phyloP scores from a whole-genome alignment of 1,140 invertebrate species.

The Cataglyphis hispanica region DNA sequence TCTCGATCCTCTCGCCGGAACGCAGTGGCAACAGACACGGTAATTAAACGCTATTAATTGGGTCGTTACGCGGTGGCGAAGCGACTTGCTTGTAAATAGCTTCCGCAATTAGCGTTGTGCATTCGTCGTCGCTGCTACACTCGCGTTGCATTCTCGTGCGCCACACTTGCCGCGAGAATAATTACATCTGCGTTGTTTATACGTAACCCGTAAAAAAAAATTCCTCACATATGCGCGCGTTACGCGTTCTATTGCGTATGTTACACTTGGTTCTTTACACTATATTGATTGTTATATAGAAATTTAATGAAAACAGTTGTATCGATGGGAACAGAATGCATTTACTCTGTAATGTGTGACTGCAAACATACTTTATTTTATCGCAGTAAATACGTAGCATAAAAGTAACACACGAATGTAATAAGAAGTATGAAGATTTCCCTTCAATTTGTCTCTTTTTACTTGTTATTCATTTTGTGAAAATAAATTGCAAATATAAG shows the following conservation, averaged over 20 bases:
- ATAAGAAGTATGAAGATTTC: neutral
- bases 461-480: too few species aligned
- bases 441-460: neutral
- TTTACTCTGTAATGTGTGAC: too few species aligned
- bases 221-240: neutral
- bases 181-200: constrained; percentile 37
- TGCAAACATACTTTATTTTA: neutral
- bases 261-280: neutral
- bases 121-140: neutral
- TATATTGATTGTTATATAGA: neutral
- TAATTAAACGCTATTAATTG: constrained; percentile 78
- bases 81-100: constrained; percentile 61
- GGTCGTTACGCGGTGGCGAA: constrained; percentile 58
- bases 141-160: constrained; percentile 18
- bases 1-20: neutral
- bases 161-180: constrained; percentile 6
- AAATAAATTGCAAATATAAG: neutral
- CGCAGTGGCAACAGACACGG: constrained; percentile 6
- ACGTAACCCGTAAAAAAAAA: constrained; percentile 24
- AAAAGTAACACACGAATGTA: too few species aligned
- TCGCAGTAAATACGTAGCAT: neutral
- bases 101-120: constrained; percentile 53
- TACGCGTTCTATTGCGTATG: constrained; percentile 7
- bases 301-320: neutral
- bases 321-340: neutral